Evolutionary conservation across 2,888 invertebrate species (phyloP).

Genomic region (Mesochorus sp.): DNA sequence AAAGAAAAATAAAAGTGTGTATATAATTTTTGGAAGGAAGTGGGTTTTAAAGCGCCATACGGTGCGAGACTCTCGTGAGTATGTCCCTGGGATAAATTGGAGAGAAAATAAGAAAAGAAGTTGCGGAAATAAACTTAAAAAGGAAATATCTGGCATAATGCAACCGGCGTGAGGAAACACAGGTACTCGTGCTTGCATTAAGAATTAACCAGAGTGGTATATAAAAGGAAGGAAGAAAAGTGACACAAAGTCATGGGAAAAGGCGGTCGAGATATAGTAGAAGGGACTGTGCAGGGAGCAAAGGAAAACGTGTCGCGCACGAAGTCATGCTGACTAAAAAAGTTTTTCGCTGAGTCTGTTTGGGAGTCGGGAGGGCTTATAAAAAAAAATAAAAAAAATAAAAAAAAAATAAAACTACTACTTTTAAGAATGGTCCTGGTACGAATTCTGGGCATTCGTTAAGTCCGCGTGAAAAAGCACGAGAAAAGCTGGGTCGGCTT

Average conservation of each 20-base stretch:
- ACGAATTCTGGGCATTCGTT: conserved; percentile 11
- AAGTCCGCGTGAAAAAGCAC: conserved; percentile 33
- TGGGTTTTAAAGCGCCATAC: neutral
- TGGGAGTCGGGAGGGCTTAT: conserved; percentile 5
- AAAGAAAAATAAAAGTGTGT: no score
- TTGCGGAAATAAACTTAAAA: neutral
- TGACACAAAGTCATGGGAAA: neutral
- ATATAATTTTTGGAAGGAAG: no score
- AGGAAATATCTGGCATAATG: conserved; percentile 27
- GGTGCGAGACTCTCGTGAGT: neutral
- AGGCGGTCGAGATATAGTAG: no score
- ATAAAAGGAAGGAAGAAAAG: neutral
- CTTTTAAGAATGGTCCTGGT: conserved; percentile 12
- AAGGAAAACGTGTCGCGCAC: conserved; percentile 15
- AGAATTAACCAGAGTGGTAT: conserved; percentile 14
- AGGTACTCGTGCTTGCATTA: conserved; percentile 19
- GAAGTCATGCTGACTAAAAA: conserved; percentile 22
- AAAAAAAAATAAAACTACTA: no score
- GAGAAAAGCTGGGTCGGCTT: conserved; percentile 8
- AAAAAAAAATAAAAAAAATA: conserved; percentile 11
- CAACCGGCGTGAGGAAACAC: conserved; percentile 46
- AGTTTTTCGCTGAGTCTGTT: conserved; percentile 25
- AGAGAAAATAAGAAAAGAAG: conserved; percentile 1
- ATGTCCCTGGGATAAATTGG: neutral
- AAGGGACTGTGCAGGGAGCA: neutral